Evolutionary conservation across 2,797 vertebrate genomes (phyloP), one percentile per base, ranked within the genome.

Genomic region (Alca torda): DNA sequence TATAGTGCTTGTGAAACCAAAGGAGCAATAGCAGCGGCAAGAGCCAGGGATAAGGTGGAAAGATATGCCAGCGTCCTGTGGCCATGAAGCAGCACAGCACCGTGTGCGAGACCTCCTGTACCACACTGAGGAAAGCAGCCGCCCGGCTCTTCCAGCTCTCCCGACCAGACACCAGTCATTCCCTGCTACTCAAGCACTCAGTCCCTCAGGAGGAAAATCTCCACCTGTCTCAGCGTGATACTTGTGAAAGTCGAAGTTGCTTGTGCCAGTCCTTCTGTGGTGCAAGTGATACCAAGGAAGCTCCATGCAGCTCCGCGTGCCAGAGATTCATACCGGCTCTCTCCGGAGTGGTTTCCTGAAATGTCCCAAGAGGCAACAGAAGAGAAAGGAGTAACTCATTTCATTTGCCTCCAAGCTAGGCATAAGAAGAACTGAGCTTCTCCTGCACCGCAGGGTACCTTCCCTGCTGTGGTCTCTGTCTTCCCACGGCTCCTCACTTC

Each of bases 1-100:
- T 75, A 94, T 46, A 79, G 81, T 70, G 56, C 43, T 80, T 64
- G 26, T 85, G 94, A 95, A 96, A 59, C 19, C 50, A 80, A 43
- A 94, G 48, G 35, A 68, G 54, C 75, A 26, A 95, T 56, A 69
- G 41, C 37, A 13, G 43, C 39, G 8, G n/a, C 50, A 73, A 12
- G 14, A 69, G 56, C 30, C 63, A 60, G 26, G 31, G 45, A 9
- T 59, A 39, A 75, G 41, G 74, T 25, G 28, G 83, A 35, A 87
- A 51, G 35, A 37, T 1, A 0, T 0, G 59, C 24, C 46, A 78
- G 83, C 2, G 2, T 39, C 54, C 25, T 16, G 16, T 4, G 11
- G 65, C 11, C 60, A 19, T 2, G 45, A 79, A 53, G 56, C 54
- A 87, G 64, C 68, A 56, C 35, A 70, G 87, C 60, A 37, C 16